These are phyloP conservation scores for Protonemura montana DNA, from an alignment of 2,888 invertebrate genomes.

Conservation along the genomic window DNA sequence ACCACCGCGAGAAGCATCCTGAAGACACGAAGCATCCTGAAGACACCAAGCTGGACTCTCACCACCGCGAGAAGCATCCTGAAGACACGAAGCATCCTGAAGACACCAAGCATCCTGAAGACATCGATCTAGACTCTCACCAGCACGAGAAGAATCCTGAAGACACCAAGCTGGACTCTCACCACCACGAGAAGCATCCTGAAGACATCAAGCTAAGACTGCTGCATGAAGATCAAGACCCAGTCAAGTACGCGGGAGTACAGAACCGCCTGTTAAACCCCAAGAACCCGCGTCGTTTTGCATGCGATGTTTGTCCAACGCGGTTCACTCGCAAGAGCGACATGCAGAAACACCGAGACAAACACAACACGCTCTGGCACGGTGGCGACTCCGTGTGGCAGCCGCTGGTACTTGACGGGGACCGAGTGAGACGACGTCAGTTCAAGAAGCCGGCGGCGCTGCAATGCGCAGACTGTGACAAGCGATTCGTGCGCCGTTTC, in stretches of 20 bases:
- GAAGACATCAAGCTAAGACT: no score
- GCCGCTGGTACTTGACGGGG: no score
- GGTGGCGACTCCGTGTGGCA: neutral
- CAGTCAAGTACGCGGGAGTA: neutral
- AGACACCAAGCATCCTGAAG: no score
- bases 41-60: no score
- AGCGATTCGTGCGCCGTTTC: neutral
- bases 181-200: neutral
- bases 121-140: no score
- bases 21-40: no score
- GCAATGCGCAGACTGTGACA: neutral
- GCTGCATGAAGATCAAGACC: no score
- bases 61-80: neutral
- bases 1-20: no score
- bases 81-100: no score
- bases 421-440: neutral
- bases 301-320: slow-evolving; percentile 56
- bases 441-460: neutral
- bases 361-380: slow-evolving; percentile 60
- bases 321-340: slow-evolving; percentile 57
- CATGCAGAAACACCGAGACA: slow-evolving; percentile 55
- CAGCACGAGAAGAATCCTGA: no score
- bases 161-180: no score
- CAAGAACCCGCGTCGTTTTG: slow-evolving; percentile 14
- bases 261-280: neutral